phyloP scores from a whole-genome alignment of 2,888 invertebrate species.

The Ectemnius continuus region DNA sequence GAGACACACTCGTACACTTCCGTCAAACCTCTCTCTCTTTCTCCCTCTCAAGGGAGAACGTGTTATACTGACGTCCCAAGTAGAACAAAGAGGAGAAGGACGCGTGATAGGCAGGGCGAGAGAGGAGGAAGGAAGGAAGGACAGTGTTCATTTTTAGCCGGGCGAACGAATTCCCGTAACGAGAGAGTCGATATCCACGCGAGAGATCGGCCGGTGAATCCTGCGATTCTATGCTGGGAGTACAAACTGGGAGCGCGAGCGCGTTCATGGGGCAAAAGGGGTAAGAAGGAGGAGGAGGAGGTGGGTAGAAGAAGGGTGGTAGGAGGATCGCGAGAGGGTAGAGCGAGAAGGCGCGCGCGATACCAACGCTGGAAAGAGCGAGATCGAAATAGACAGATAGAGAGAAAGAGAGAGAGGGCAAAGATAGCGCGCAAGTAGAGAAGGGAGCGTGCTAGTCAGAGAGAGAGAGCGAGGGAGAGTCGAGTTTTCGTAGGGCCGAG shows the following conservation, averaged over 20 bases:
- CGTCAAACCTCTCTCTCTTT: too few species aligned
- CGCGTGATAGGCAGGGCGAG: too few species aligned
- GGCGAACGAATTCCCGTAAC: too few species aligned
- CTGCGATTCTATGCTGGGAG: too few species aligned
- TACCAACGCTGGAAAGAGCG: not conserved
- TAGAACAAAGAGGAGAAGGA: too few species aligned
- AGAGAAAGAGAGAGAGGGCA: not conserved
- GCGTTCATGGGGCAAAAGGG: not conserved
- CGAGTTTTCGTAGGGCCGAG: not conserved
- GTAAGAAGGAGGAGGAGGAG: slow-evolving; percentile 1
- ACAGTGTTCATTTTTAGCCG: too few species aligned
- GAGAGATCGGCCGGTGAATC: too few species aligned
- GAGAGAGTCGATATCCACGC: too few species aligned
- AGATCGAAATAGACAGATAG: not conserved
- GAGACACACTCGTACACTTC: too few species aligned
- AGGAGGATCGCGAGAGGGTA: not conserved
- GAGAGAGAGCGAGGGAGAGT: not conserved
- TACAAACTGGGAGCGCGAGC: not conserved
- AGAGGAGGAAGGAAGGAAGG: too few species aligned
- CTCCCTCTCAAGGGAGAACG: too few species aligned
- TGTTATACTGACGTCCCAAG: too few species aligned
- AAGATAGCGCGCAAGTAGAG: not conserved
- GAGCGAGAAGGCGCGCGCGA: not conserved
- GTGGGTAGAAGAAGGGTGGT: not conserved
- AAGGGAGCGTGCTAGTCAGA: not conserved